phyloP scores from a whole-genome alignment of 2,888 invertebrate species.

The Zygogramma bicolorata region DNA sequence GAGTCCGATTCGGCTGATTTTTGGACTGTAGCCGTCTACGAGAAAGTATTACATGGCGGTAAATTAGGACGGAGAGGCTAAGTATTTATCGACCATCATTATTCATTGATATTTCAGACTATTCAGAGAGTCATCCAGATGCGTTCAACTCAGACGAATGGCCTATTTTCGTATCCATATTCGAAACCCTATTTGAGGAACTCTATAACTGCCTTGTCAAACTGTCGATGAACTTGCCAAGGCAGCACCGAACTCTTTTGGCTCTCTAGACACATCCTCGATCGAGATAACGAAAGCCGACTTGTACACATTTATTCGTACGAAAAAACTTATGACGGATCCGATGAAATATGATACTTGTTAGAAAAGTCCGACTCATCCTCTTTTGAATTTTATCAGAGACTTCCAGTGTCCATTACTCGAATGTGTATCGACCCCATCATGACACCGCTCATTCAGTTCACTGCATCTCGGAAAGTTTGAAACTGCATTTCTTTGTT shows the following conservation, averaged over 20 bases:
- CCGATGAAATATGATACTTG: neutral
- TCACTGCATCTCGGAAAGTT: neutral
- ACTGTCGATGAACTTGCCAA: neutral
- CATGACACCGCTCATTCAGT: neutral
- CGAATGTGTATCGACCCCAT: neutral
- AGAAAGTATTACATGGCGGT: too few relatives aligned
- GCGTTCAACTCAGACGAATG: too few relatives aligned
- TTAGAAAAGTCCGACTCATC: neutral
- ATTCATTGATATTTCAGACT: too few relatives aligned
- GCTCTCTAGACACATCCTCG: neutral
- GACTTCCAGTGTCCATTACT: neutral
- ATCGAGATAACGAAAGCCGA: neutral
- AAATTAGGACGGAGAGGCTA: too few relatives aligned
- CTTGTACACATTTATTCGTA: neutral
- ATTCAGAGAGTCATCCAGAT: too few relatives aligned
- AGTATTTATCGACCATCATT: too few relatives aligned
- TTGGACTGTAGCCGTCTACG: too few relatives aligned
- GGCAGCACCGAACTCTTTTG: neutral
- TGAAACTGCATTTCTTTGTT: slow-evolving; percentile 4
- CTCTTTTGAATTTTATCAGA: neutral
- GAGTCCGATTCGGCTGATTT: too few relatives aligned
- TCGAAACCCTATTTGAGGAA: too few relatives aligned
- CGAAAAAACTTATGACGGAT: neutral
- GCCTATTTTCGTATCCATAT: too few relatives aligned
- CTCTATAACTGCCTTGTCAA: neutral